Evolutionary conservation across 2,797 vertebrate genomes (phyloP).

Genomic region (Siniperca obscura): DNA sequence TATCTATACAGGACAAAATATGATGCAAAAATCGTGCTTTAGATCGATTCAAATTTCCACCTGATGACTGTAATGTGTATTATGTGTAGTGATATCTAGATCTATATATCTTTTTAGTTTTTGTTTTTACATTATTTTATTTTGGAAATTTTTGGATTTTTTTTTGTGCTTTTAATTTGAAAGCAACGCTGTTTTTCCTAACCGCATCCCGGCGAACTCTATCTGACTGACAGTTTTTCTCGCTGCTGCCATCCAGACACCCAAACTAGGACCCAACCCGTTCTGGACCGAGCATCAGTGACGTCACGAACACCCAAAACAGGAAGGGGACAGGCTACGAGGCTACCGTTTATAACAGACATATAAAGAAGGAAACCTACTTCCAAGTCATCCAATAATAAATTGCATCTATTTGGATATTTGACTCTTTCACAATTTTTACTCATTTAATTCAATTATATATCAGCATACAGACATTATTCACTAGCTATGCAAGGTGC

Average conservation of each 20-base stretch:
- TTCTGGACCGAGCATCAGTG: conserved; percentile 38
- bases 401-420: neutral
- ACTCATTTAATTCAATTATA: neutral
- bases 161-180: conserved; percentile 46
- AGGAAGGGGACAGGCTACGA: conserved; percentile 16
- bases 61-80: neutral
- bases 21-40: neutral
- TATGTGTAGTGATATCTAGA: neutral
- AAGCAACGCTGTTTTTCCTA: neutral
- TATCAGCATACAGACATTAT: neutral
- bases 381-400: neutral
- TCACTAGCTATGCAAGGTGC: neutral
- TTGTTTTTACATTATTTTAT: neutral
- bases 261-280: conserved; percentile 45
- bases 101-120: accelerated
- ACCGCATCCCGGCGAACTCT: neutral
- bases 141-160: neutral
- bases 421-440: neutral
- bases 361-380: neutral
- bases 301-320: conserved; percentile 58
- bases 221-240: neutral
- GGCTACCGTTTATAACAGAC: neutral
- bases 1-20: neutral
- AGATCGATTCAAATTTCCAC: neutral
- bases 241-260: conserved; percentile 21